Percentiles rank a stretch among this genome's conserved stretches.
These are phyloP conservation scores for Drosophila pseudotakahashii DNA, from an alignment of 2,888 invertebrate genomes.

Conservation along the genomic window DNA sequence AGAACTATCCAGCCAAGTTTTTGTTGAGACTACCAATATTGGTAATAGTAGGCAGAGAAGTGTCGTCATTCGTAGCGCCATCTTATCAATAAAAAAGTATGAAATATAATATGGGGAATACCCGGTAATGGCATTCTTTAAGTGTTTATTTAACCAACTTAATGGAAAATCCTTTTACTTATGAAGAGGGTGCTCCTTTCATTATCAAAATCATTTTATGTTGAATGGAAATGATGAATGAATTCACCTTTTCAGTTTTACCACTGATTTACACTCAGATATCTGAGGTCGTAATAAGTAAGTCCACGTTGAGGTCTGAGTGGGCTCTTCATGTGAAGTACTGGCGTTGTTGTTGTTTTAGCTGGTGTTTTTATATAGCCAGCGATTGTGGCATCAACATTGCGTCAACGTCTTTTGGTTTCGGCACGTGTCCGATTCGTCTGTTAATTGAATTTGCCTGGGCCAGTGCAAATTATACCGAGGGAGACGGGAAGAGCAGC, in stretches of 20 bases:
- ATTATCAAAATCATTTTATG: neutral
- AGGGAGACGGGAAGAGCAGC: slow-evolving; percentile 31
- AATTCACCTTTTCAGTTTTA: neutral
- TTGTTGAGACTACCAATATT: neutral
- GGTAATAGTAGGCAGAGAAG: neutral
- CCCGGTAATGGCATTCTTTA: neutral
- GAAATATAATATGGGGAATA: neutral
- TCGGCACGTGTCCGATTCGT: slow-evolving; percentile 46
- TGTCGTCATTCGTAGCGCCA: slow-evolving; percentile 2
- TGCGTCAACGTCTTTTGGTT: slow-evolving; percentile 26
- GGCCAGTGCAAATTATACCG: slow-evolving; percentile 42
- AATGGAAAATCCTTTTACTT: no score
- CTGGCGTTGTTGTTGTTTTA: slow-evolving; percentile 17
- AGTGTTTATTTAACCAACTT: neutral
- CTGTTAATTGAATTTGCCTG: slow-evolving; percentile 70
- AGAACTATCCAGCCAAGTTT: neutral
- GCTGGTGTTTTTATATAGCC: slow-evolving; percentile 46
- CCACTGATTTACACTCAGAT: neutral
- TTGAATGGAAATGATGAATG: slow-evolving; percentile 5
- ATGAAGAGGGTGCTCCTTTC: neutral
- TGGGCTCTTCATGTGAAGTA: slow-evolving; percentile 41
- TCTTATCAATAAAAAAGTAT: neutral
- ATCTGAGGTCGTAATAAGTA: slow-evolving; percentile 1
- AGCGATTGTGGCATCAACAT: slow-evolving; percentile 21
- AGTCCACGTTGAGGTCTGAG: slow-evolving; percentile 29